Conservation (phyloP, 2,113 vertebrate species). For the Peromyscus polionotus region DNA sequence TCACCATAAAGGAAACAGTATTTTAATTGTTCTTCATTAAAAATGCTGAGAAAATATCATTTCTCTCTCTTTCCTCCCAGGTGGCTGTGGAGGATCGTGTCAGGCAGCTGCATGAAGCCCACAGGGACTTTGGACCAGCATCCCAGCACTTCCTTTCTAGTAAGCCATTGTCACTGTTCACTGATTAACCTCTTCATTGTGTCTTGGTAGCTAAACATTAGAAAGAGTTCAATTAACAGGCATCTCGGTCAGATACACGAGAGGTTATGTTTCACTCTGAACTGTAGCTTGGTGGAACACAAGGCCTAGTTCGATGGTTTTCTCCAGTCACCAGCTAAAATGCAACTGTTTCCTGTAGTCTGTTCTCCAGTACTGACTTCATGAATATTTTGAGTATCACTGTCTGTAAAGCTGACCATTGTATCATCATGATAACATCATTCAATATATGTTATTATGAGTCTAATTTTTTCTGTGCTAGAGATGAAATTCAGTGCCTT, state of each 20-base stretch:
- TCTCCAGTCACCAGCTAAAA: neutral
- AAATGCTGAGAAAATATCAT: conserved; percentile 32
- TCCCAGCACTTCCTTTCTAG: conserved; percentile 94
- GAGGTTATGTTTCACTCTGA: conserved; percentile 23
- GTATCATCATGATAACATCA: neutral
- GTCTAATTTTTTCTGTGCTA: neutral
- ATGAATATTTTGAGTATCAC: conserved; percentile 47
- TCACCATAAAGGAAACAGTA: conserved; percentile 45
- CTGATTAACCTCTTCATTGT: conserved; percentile 57
- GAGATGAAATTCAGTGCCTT: neutral
- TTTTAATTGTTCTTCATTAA: conserved; percentile 68
- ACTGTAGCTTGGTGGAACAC: neutral
- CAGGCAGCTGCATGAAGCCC: conserved; percentile 95
- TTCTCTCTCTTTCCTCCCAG: conserved; percentile 86
- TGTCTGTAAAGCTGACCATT: conserved; percentile 21
- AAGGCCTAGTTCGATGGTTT: conserved; percentile 15
- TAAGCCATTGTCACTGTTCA: conserved; percentile 87
- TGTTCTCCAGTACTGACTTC: neutral
- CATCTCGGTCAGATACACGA: conserved; percentile 14
- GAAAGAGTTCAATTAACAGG: conserved; percentile 36
- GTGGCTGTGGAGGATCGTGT: conserved; percentile 94
- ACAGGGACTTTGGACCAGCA: conserved; percentile 94
- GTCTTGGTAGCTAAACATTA: conserved; percentile 45
- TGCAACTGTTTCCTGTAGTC: conserved; percentile 20
- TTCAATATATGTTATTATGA: neutral